Evolutionary conservation across 2,797 vertebrate species (phyloP).

Genomic region (Anguilla marmorata): DNA sequence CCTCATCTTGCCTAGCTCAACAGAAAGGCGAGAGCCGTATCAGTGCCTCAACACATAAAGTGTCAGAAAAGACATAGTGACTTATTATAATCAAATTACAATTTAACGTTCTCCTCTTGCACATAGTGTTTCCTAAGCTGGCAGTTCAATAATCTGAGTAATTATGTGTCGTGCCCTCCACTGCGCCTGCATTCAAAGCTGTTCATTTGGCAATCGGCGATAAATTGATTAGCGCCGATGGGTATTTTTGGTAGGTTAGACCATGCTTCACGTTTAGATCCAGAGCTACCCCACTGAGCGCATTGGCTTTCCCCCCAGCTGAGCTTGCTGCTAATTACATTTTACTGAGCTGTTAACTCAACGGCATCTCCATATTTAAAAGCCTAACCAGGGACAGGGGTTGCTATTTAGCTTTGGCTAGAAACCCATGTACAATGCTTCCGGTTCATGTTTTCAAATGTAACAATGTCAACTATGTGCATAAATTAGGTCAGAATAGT

Average conservation of each 20-base stretch:
- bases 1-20: too few species aligned
- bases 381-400: too few species aligned
- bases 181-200: not conserved
- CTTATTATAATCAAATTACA: not conserved
- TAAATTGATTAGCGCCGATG: not conserved
- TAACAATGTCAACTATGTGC: too few species aligned
- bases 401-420: too few species aligned
- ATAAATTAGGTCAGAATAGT: too few species aligned
- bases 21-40: too few species aligned
- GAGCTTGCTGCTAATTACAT: not conserved
- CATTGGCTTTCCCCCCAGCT: not conserved
- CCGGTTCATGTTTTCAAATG: too few species aligned
- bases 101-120: not conserved
- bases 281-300: not conserved
- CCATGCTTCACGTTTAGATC: not conserved
- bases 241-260: not conserved
- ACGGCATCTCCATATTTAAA: not conserved
- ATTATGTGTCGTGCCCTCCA: not conserved
- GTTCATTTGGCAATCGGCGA: not conserved
- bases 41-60: not conserved
- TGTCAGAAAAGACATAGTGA: not conserved
- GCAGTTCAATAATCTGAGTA: not conserved
- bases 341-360: not conserved
- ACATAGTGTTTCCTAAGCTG: not conserved
- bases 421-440: too few species aligned